Conservation (phyloP, 2,113 vertebrate genomes). For the Chloroceryle aenea region DNA sequence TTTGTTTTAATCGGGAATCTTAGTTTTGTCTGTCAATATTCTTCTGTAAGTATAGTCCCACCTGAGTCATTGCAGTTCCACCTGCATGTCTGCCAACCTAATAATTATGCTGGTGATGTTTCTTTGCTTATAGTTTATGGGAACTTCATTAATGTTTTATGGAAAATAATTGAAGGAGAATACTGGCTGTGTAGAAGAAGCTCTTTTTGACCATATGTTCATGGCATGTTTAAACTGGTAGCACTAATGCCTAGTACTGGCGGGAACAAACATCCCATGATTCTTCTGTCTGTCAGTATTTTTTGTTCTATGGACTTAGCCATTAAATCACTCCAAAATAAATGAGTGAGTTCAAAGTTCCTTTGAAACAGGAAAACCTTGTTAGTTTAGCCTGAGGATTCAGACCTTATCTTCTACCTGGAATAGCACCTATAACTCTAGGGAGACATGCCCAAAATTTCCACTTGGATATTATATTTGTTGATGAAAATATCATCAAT, state of each 20-base stretch:
- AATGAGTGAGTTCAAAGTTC: not conserved
- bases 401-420: not conserved
- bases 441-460: not conserved
- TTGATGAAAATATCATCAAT: not conserved
- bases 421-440: not conserved
- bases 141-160: not conserved
- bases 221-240: not conserved
- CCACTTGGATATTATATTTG: not conserved
- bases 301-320: not conserved
- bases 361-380: not conserved
- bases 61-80: not conserved
- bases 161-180: not conserved
- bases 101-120: not conserved
- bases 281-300: not conserved
- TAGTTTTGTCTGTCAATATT: not conserved
- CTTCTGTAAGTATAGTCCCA: not conserved
- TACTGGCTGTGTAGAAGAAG: not conserved
- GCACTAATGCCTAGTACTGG: not conserved
- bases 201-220: not conserved
- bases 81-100: not conserved
- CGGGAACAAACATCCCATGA: not conserved
- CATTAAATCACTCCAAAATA: not conserved
- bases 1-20: not conserved
- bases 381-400: not conserved
- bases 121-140: not conserved